Conservation (phyloP, 2,113 vertebrate genomes). For the Acrocephalus arundinaceus region DNA sequence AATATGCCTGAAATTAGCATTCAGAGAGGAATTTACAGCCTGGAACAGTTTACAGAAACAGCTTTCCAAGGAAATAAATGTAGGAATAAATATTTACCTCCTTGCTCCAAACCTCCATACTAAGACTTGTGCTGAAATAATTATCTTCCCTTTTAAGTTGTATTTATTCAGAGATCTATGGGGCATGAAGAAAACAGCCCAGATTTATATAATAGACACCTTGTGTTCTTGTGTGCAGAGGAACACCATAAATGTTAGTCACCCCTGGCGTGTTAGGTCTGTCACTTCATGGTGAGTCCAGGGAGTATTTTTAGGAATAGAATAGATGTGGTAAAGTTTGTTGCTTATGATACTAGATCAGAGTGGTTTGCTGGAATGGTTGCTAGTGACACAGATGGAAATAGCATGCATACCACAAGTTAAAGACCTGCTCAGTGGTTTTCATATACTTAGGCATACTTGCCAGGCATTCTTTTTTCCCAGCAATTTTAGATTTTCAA, state of each 20-base stretch:
- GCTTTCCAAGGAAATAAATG: slow-evolving; percentile 49
- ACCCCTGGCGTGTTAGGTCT: neutral
- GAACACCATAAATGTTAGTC: neutral
- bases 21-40: slow-evolving; percentile 2
- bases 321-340: neutral
- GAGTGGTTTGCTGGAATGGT: neutral
- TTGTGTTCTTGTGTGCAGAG: neutral
- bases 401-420: slow-evolving; percentile 5
- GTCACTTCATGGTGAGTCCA: neutral
- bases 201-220: neutral
- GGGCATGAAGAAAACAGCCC: neutral
- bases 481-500: neutral
- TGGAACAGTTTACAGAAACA: slow-evolving; percentile 7
- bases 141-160: slow-evolving; percentile 25
- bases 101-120: neutral
- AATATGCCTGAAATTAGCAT: neutral
- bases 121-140: slow-evolving; percentile 2
- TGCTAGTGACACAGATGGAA: slow-evolving; percentile 26
- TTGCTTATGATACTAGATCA: neutral
- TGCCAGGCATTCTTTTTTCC: neutral
- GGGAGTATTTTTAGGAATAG: neutral
- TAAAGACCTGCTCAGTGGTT: neutral
- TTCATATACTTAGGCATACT: neutral
- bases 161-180: neutral
- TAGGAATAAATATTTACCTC: slow-evolving; percentile 25